phyloP scores from a whole-genome alignment of 1,140 invertebrate species.

The Cydia fagiglandana region DNA sequence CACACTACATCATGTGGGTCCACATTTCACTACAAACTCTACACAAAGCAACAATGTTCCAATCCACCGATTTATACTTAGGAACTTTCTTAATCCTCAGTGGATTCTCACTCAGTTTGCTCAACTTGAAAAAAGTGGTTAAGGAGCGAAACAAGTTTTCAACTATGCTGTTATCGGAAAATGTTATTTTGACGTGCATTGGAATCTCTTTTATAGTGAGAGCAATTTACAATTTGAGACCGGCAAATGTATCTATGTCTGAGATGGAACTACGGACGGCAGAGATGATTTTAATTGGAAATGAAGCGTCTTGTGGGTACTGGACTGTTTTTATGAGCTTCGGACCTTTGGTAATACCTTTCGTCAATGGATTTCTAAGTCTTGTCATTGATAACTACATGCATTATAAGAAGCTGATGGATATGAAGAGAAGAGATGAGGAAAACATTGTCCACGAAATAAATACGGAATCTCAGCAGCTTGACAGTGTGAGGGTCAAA shows the following conservation, averaged over 20 bases:
- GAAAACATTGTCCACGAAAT: conserved; percentile 58
- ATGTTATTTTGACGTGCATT: conserved; percentile 63
- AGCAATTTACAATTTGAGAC: conserved; percentile 49
- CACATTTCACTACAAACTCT: conserved; percentile 35
- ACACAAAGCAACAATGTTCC: conserved; percentile 51
- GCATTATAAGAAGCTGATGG: conserved; percentile 62
- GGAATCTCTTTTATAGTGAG: conserved; percentile 63
- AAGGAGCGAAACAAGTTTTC: conserved; percentile 47
- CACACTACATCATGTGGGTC: conserved; percentile 55
- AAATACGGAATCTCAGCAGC: conserved; percentile 36
- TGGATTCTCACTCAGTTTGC: conserved; percentile 62
- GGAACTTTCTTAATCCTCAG: conserved; percentile 62
- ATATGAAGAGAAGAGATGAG: conserved; percentile 51
- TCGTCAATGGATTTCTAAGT: conserved; percentile 70
- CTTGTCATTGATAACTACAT: conserved; percentile 70
- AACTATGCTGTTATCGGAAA: conserved; percentile 64
- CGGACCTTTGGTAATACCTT: conserved; percentile 64
- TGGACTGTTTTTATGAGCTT: conserved; percentile 61
- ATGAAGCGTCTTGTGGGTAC: conserved; percentile 51
- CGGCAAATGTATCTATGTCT: conserved; percentile 45
- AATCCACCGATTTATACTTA: conserved; percentile 60
- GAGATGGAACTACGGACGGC: conserved; percentile 51
- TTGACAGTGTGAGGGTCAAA: conserved; percentile 39
- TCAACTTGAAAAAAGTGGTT: conserved; percentile 61
- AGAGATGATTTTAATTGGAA: conserved; percentile 33